Conservation (phyloP, 1,140 invertebrate species). For the Temnothorax nylanderi region DNA sequence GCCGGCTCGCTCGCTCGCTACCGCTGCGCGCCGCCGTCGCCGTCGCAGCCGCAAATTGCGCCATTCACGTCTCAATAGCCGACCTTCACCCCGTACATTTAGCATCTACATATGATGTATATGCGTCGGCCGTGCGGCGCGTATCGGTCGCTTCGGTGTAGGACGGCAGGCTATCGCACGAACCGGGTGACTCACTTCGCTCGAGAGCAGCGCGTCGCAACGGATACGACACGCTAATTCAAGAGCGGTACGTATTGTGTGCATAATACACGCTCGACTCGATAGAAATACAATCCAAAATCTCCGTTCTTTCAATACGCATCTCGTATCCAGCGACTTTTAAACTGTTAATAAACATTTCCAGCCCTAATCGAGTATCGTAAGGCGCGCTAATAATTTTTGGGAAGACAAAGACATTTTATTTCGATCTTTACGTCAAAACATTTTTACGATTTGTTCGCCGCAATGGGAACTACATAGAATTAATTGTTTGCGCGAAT, state of each 20-base stretch:
- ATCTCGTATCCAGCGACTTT: background rate
- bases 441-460: background rate
- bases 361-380: background rate
- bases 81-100: conserved; percentile 80
- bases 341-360: background rate
- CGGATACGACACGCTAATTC: conserved; percentile 10
- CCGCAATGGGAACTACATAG: background rate
- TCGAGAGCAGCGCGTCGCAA: background rate
- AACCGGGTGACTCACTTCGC: conserved; percentile 60
- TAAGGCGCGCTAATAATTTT: background rate
- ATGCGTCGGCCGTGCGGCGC: conserved; percentile 55
- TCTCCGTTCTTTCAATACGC: background rate
- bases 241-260: background rate
- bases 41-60: conserved; percentile 66
- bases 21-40: background rate
- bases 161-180: conserved; percentile 18
- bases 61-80: conserved; percentile 77
- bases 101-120: conserved; percentile 60
- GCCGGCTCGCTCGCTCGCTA: conserved; percentile 67
- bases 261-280: background rate
- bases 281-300: background rate
- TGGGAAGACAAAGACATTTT: background rate
- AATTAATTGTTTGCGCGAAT: conserved; percentile 13
- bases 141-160: conserved; percentile 33
- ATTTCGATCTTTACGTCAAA: background rate